Evolutionary conservation across 2,113 vertebrate genomes (phyloP).

Genomic region (Platichthys stellatus): DNA sequence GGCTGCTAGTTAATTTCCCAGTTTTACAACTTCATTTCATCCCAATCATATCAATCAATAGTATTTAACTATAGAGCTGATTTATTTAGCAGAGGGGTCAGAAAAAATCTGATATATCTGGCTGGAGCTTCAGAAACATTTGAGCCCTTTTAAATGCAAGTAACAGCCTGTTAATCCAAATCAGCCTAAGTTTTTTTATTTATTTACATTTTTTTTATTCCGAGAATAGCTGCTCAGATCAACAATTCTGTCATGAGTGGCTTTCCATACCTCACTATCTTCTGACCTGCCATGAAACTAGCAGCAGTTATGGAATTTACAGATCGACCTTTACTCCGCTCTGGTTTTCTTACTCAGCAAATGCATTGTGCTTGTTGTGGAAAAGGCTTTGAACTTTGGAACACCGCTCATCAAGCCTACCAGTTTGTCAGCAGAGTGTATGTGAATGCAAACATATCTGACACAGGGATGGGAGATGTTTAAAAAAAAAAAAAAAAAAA

Average conservation of each 20-base stretch:
- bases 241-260: not conserved
- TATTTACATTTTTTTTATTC: too few relatives aligned
- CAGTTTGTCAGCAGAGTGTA: not conserved
- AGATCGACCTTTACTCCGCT: not conserved
- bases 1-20: not conserved
- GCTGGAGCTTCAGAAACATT: not conserved
- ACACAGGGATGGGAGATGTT: not conserved
- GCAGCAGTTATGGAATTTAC: not conserved
- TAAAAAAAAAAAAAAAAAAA: too few relatives aligned
- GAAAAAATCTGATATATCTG: not conserved
- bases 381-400: not conserved
- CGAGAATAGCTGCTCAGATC: too few relatives aligned
- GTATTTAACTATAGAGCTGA: too few relatives aligned
- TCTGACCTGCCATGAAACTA: not conserved
- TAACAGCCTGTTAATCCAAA: not conserved
- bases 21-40: constrained; percentile 6
- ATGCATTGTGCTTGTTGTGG: not conserved
- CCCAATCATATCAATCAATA: not conserved
- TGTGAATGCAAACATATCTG: not conserved
- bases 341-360: not conserved
- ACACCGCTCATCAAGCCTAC: too few relatives aligned
- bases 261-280: not conserved
- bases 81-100: not conserved
- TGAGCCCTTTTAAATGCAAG: not conserved
- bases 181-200: not conserved